phyloP scores from a whole-genome alignment of 2,113 vertebrate species.

The Rhipidura dahli region DNA sequence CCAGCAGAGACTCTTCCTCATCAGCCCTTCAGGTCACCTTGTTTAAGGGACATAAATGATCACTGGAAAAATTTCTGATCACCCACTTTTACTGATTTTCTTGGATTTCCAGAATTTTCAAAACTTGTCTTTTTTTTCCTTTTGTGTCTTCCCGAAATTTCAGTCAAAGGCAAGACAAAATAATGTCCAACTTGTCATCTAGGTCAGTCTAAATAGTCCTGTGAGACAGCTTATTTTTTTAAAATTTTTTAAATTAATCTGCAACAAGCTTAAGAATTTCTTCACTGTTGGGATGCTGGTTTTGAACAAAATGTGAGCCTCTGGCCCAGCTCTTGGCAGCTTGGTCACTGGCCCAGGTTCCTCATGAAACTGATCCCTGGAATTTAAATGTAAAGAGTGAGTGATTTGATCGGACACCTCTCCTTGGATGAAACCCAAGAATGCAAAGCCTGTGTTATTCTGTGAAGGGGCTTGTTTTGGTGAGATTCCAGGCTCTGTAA shows the following conservation, averaged over 20 bases:
- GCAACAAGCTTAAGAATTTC: neutral
- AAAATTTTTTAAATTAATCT: neutral
- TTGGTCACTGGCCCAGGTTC: conserved; percentile 11
- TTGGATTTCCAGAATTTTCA: neutral
- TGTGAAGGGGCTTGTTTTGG: neutral
- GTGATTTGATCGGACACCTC: conserved; percentile 16
- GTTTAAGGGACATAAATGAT: neutral
- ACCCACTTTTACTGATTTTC: neutral
- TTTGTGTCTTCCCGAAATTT: neutral
- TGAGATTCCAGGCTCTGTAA: neutral
- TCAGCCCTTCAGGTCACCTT: neutral
- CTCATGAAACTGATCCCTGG: neutral
- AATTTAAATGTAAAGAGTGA: neutral
- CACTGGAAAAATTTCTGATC: neutral
- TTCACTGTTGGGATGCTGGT: conserved; percentile 9
- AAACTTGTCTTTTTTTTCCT: neutral
- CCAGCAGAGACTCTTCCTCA: neutral
- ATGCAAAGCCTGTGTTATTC: neutral
- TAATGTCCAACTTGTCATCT: neutral
- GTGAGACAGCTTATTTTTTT: neutral
- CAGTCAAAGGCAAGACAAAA: neutral
- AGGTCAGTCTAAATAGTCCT: conserved; percentile 9
- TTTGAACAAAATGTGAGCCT: conserved; percentile 15
- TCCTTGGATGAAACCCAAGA: conserved; percentile 8
- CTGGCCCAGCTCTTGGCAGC: neutral